Percentiles rank a stretch among this genome's conserved stretches.
Evolutionary conservation across 2,113 vertebrate species (phyloP).

Genomic region (Chloebia gouldiae): DNA sequence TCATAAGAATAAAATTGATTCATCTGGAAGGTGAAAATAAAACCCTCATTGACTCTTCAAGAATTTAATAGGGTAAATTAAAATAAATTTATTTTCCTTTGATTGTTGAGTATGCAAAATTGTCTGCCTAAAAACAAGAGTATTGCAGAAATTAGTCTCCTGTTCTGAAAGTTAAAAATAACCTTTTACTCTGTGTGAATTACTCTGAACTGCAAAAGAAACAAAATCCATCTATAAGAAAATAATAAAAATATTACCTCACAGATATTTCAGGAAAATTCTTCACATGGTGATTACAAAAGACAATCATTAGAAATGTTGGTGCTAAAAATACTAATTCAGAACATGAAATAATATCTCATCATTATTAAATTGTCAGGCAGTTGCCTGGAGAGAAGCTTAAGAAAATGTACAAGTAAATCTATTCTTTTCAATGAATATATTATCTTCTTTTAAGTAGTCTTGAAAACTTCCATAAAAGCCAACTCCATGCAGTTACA

Average conservation of each 20-base stretch:
- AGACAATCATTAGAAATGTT: neutral
- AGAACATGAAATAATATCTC: slow-evolving; percentile 4
- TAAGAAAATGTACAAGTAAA: slow-evolving; percentile 36
- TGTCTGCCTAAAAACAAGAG: neutral
- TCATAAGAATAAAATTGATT: neutral
- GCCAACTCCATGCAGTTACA: neutral
- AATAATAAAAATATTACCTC: neutral
- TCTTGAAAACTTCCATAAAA: slow-evolving; percentile 28
- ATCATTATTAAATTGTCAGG: slow-evolving; percentile 25
- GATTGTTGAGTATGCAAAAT: neutral
- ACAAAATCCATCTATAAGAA: neutral
- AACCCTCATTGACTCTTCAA: neutral
- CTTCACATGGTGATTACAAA: neutral
- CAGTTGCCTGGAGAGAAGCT: slow-evolving; percentile 19
- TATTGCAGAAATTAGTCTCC: neutral
- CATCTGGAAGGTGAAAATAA: neutral
- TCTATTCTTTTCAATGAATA: neutral
- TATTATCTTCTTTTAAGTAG: neutral
- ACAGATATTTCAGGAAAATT: neutral
- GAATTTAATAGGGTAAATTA: neutral
- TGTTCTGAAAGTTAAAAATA: neutral
- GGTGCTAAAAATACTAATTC: slow-evolving; percentile 41
- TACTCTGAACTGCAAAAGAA: neutral
- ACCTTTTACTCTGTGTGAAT: neutral
- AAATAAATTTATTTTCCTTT: neutral